These are phyloP conservation scores for Myotis brandtii DNA, from an alignment of 2,113 vertebrate species.

Conservation along the genomic window DNA sequence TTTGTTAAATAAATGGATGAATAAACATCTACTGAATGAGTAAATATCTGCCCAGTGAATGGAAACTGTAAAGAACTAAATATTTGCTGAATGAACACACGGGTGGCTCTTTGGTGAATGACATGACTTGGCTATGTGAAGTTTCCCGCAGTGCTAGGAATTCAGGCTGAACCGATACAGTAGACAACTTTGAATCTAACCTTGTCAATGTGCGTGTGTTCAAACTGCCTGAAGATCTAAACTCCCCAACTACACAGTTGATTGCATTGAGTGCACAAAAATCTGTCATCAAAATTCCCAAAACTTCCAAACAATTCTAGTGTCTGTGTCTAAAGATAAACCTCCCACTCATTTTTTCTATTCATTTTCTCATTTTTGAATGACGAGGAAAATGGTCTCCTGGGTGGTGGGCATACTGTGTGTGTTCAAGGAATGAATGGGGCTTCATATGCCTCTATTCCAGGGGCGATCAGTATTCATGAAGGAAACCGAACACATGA, in stretches of 20 bases:
- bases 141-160: slow-evolving; percentile 51
- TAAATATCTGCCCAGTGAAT: slow-evolving; percentile 24
- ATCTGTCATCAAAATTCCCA: slow-evolving; percentile 37
- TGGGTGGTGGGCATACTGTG: slow-evolving; percentile 54
- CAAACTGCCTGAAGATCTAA: not conserved
- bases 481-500: slow-evolving; percentile 60
- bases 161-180: slow-evolving; percentile 46
- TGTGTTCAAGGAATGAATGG: slow-evolving; percentile 44
- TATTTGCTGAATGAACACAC: slow-evolving; percentile 43
- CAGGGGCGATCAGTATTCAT: slow-evolving; percentile 64
- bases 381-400: slow-evolving; percentile 11
- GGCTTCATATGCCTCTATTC: slow-evolving; percentile 28
- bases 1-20: slow-evolving; percentile 22
- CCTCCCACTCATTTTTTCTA: slow-evolving; percentile 16
- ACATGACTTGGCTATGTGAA: slow-evolving; percentile 18
- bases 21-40: slow-evolving; percentile 44
- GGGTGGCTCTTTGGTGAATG: slow-evolving; percentile 41
- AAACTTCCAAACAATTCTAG: slow-evolving; percentile 30
- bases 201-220: slow-evolving; percentile 41
- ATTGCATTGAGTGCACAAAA: slow-evolving; percentile 18
- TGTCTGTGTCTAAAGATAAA: slow-evolving; percentile 44
- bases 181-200: slow-evolving; percentile 27
- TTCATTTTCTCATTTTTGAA: slow-evolving; percentile 55
- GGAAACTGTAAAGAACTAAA: slow-evolving; percentile 46
- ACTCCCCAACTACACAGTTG: not conserved